phyloP scores from a whole-genome alignment of 2,888 invertebrate species.

The Hetaerina titia region DNA sequence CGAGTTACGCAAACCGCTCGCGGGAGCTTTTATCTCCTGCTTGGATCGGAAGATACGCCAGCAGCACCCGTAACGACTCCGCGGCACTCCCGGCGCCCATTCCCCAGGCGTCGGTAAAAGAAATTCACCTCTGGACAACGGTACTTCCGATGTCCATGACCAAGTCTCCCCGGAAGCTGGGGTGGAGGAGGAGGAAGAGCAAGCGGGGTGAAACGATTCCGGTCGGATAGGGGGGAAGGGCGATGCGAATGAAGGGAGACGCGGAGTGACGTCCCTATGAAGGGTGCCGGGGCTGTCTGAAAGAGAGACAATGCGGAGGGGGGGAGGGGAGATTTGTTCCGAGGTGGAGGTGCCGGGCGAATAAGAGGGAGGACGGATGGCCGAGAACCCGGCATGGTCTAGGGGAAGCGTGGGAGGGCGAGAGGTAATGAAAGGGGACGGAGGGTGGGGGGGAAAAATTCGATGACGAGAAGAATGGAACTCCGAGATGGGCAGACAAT shows the following conservation, averaged over 20 bases:
- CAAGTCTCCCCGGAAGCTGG: background rate
- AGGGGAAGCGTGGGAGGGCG: background rate
- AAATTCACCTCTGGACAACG: no score
- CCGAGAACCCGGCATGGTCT: background rate
- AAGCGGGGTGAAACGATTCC: background rate
- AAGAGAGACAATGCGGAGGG: background rate
- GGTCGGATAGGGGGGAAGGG: background rate
- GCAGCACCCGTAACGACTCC: no score
- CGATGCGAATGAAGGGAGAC: background rate
- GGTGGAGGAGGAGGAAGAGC: background rate
- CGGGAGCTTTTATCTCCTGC: no score
- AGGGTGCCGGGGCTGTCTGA: background rate
- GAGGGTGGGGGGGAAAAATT: background rate
- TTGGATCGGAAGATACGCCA: no score
- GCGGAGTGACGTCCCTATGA: background rate
- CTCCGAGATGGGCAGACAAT: background rate
- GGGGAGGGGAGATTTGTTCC: background rate
- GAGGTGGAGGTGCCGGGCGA: background rate
- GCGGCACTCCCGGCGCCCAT: no score
- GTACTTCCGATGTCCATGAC: no score
- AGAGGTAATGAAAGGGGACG: background rate
- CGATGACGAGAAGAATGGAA: slow-evolving; percentile 19
- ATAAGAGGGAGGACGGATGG: background rate
- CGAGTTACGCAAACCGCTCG: no score
- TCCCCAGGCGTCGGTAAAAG: no score